Evolutionary conservation across 2,113 vertebrate genomes (phyloP), one percentile per base, ranked within the genome.

Genomic region (Merops nubicus): DNA sequence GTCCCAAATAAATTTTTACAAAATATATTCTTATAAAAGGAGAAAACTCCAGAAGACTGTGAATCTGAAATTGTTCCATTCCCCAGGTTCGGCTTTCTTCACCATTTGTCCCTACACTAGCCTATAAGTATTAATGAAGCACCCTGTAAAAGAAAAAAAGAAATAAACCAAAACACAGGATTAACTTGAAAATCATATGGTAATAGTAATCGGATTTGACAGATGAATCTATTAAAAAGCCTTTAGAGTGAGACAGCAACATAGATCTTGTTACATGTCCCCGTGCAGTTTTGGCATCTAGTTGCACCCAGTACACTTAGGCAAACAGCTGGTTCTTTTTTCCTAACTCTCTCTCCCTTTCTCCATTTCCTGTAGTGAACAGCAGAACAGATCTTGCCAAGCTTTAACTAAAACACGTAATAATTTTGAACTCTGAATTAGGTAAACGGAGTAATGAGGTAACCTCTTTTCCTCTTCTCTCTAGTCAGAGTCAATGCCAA

Each of bases 361-460:
- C 56, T 86, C 94, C 54, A 92, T 95, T 93, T 97, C 77, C 91
- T 96, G 43, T 51, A 75, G 29, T 6, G 57, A 90, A 93, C 20
- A 92, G 65, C 72, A 90, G 47, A 91, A 56, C 8, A 90, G 15
- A 64, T 43, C 36, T 84, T 95, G 86, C 82, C 78, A 96, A 79
- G 22, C 15, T 82, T 91, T 94, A 93, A 89, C 82, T 89, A 92
- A 96, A 95, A 84, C 36, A 84, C 1, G 1, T 18, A 82, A 82
- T 82, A 90, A 64, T 85, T 86, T 40, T 72, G 48, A 94, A 82
- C 40, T 72, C 53, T 70, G 51, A 65, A 67, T 76, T 90, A 79
- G 20, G 59, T 86, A 84, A 81, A 91, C 47, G 78, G 33, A 92
- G 9, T 53, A 77, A 94, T 72, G 19, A 88, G 78, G 33, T 79